Base-by-base conservation (phyloP, 2,888 invertebrate genomes). In the Amphiduros pacificus region DNA sequence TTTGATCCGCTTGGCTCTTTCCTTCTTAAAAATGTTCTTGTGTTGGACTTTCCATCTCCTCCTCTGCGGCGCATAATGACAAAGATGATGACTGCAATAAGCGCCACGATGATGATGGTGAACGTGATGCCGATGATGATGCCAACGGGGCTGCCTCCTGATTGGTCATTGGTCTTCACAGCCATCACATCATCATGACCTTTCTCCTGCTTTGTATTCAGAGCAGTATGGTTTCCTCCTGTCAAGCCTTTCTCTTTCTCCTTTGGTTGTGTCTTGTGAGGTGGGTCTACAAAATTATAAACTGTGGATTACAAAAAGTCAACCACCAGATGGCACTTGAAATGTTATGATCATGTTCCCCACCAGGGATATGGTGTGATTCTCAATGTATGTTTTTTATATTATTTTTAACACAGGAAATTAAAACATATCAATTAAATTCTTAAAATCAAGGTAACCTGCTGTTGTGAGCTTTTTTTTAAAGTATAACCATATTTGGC, bases 191-290 rank as follows among this genome's bases (percentile, higher is more conserved):
- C 55, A 9, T 17, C 55, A 22, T 24, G 40, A 9, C 55, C 55
- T 41, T 55, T 55, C 27, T 55, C 55, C 26, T 55, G 55, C 36
- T 55, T 55, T 14, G 55, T 41, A 26, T 41, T 40, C 26, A 55
- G 55, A 14, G 41, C 17, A 14, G 55, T 55, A 27, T 55, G 55
- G 55, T 55, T 55, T 5, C 55, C 55, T 14, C 55, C 55, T 4
- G 41, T 2, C 2, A 41, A 17, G 55, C n/a, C n/a, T n/a, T n/a
- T n/a, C n/a, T n/a, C n/a, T n/a, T n/a, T n/a, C n/a, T 55, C 55
- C 22, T n/a, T 27, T 24, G 55, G 36, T 9, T 40, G 36, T 20
- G 26, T 55, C 6, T 27, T 26, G 14, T 26, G 26, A 26, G 55
- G 55, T 24, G 55, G 40, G 41, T 40, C 55, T 55, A 26, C 2